Evolutionary conservation across 2,113 vertebrate genomes (phyloP).

Genomic region (Hyperopisus bebe): DNA sequence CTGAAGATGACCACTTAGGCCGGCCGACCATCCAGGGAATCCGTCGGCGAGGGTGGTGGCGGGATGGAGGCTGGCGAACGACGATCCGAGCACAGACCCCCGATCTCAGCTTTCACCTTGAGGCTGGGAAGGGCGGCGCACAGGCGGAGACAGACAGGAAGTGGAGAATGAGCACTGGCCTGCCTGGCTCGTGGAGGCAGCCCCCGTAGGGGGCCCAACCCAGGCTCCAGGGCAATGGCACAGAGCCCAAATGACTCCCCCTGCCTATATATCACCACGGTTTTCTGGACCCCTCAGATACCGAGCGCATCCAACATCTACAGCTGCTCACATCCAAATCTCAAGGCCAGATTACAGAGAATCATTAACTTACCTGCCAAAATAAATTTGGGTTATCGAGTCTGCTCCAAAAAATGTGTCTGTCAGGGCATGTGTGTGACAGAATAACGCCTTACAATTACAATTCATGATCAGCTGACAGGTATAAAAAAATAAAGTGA

Average conservation of each 20-base stretch:
- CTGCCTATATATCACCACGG: not conserved
- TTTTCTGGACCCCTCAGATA: not conserved
- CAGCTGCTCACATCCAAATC: constrained; percentile 4
- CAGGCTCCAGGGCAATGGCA: not conserved
- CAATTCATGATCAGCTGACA: not conserved
- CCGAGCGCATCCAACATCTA: not conserved
- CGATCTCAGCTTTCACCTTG: not conserved
- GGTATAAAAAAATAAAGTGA: not conserved
- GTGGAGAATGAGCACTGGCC: not conserved
- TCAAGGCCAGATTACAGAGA: constrained; percentile 8
- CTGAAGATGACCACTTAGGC: not conserved
- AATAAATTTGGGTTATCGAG: not conserved
- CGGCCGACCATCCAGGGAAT: not conserved
- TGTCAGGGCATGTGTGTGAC: not conserved
- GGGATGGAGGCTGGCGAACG: constrained; percentile 49
- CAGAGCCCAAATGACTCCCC: not conserved
- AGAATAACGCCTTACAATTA: not conserved
- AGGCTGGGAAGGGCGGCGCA: not conserved
- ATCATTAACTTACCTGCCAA: constrained; percentile 15
- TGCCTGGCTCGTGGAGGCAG: not conserved
- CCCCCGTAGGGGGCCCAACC: not conserved
- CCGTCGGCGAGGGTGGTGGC: constrained; percentile 26
- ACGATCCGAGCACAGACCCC: constrained; percentile 4
- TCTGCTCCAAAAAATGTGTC: not conserved
- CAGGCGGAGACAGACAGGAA: not conserved